A percentile compares a stretch with the other conserved stretches of the same genome.
Evolutionary conservation across 2,113 vertebrate species (phyloP).

Genomic region (Spheniscus mendiculus): DNA sequence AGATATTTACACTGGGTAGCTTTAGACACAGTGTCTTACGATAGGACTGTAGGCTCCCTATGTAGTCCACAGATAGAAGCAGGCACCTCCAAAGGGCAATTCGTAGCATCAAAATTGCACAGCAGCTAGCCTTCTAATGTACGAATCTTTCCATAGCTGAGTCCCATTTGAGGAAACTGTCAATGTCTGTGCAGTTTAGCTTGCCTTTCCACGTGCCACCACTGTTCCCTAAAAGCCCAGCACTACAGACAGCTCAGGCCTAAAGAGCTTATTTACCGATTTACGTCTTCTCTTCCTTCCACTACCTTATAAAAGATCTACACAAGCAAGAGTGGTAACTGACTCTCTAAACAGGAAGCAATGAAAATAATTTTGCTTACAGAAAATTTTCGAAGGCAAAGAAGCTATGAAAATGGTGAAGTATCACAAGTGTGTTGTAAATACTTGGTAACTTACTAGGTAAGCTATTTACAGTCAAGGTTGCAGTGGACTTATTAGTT

Average conservation of each 20-base stretch:
- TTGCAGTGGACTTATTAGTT: not conserved
- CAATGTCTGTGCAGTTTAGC: not conserved
- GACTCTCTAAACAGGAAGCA: not conserved
- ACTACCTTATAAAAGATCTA: not conserved
- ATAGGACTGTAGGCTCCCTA: not conserved
- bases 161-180: not conserved
- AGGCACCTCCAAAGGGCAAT: not conserved
- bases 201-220: not conserved
- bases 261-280: not conserved
- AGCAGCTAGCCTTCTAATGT: not conserved
- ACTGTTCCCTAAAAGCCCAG: not conserved
- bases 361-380: not conserved
- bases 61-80: not conserved
- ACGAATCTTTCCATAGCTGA: not conserved
- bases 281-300: not conserved
- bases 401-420: not conserved
- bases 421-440: not conserved
- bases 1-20: not conserved
- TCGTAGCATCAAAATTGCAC: not conserved
- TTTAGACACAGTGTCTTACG: not conserved
- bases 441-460: not conserved
- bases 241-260: not conserved
- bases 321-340: not conserved
- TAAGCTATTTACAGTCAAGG: not conserved
- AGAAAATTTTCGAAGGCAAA: not conserved